These are phyloP conservation scores for Cichlasoma orientale DNA, from an alignment of 2,797 vertebrate species.

Conservation along the genomic window DNA sequence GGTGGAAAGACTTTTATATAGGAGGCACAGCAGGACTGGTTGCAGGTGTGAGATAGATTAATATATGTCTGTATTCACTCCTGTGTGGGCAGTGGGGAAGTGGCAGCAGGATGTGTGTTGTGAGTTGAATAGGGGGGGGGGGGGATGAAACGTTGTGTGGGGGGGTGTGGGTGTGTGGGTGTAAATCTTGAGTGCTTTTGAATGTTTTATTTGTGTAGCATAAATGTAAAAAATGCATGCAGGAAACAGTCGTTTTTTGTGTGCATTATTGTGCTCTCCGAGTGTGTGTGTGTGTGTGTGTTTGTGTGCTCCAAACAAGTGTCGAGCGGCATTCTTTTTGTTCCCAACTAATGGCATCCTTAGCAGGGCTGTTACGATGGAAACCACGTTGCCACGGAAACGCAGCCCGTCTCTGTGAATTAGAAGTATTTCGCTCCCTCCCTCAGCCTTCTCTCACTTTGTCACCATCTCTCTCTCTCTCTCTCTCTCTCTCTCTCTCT, in stretches of 20 bases:
- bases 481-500: constrained; percentile 6
- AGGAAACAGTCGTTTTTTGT: constrained; percentile 38
- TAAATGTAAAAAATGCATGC: constrained; percentile 38
- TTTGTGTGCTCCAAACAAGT: constrained; percentile 40
- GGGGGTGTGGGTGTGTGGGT: constrained; percentile 31
- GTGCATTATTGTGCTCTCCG: constrained; percentile 3
- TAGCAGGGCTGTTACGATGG: constrained; percentile 82
- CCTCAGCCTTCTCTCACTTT: constrained; percentile 56
- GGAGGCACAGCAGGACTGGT: constrained; percentile 24
- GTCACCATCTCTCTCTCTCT: constrained; percentile 20
- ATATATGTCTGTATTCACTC: constrained; percentile 47
- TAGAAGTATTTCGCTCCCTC: constrained; percentile 84
- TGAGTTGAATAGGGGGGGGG: constrained; percentile 30
- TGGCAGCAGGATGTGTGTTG: constrained; percentile 57
- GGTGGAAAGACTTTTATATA: constrained; percentile 17
- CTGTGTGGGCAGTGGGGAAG: constrained; percentile 68
- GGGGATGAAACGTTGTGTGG: constrained; percentile 36
- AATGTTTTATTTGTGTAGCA: constrained; percentile 30
- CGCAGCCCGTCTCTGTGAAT: constrained; percentile 90
- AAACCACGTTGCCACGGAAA: constrained; percentile 91
- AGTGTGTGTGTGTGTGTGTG: constrained; percentile 6
- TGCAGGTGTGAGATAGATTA: constrained; percentile 65
- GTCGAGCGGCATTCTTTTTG: constrained; percentile 73
- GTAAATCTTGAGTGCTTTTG: constrained; percentile 20
- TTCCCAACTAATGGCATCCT: constrained; percentile 82